phyloP scores from a whole-genome alignment of 53 echinoderm and acorn worm genomes.

The Arbacia lixula region DNA sequence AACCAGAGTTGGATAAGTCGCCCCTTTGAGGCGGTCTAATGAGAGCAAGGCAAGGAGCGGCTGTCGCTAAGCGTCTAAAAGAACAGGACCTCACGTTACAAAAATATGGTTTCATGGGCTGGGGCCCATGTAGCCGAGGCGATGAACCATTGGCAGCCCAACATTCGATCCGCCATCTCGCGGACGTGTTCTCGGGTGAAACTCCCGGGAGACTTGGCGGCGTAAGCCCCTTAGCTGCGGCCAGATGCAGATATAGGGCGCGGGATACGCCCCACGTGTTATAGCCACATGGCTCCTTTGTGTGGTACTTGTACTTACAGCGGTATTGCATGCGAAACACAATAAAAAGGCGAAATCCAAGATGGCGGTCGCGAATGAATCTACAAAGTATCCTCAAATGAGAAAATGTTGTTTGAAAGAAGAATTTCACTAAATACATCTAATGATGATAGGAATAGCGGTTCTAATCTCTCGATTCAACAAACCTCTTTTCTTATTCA shows the following conservation, averaged over 20 bases:
- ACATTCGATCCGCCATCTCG: conserved; percentile 5
- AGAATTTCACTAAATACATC: no score
- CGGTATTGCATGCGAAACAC: no score
- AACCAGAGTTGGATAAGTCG: no score
- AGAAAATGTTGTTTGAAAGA: no score
- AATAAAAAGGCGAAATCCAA: no score
- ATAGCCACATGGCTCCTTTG: background rate
- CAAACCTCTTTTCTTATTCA: no score
- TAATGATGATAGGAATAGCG: no score
- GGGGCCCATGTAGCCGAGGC: background rate
- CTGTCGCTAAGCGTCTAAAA: no score
- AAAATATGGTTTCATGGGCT: conserved; percentile 4
- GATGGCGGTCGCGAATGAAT: conserved; percentile 3
- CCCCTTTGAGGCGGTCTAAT: no score
- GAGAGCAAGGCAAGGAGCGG: no score
- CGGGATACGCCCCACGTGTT: conserved; percentile 15
- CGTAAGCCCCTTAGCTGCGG: background rate
- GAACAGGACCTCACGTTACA: conserved; percentile 27
- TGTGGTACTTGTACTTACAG: conserved; percentile 12
- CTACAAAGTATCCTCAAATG: no score
- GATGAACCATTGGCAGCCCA: background rate
- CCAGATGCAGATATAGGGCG: background rate
- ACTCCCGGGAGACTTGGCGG: conserved; percentile 26
- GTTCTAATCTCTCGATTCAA: no score
- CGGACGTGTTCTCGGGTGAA: conserved; percentile 20